Conservation (phyloP, 2,888 invertebrate genomes). For the Trachelus stipa region DNA sequence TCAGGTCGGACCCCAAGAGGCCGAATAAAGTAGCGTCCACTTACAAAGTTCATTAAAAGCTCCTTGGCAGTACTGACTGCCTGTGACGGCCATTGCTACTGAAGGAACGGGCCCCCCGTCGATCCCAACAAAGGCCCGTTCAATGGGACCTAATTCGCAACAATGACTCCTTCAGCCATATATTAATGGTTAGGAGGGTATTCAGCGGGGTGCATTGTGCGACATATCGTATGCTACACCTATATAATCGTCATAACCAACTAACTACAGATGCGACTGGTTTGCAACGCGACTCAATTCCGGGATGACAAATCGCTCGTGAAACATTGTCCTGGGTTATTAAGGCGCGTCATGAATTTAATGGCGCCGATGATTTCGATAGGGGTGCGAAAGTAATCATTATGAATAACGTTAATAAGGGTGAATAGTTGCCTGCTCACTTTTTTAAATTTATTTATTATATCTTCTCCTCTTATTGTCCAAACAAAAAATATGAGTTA, state of each 20-base stretch:
- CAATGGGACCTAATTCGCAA: slow-evolving; percentile 62
- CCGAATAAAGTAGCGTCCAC: slow-evolving; percentile 10
- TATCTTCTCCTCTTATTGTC: too few species aligned
- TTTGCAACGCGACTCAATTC: slow-evolving; percentile 53
- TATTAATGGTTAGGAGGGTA: slow-evolving; percentile 56
- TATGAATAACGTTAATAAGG: slow-evolving; percentile 40
- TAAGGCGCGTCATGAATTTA: slow-evolving; percentile 55
- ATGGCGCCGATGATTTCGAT: slow-evolving; percentile 54
- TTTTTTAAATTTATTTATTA: slow-evolving; percentile 5
- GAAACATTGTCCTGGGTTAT: slow-evolving; percentile 50
- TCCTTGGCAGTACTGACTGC: background rate
- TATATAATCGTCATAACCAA: slow-evolving; percentile 14
- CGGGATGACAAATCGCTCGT: slow-evolving; percentile 54
- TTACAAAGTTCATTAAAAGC: slow-evolving; percentile 10
- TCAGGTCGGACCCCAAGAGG: too few species aligned
- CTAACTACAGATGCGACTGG: slow-evolving; percentile 1
- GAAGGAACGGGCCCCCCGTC: slow-evolving; percentile 37
- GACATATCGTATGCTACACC: slow-evolving; percentile 19
- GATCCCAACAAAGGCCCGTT: slow-evolving; percentile 53
- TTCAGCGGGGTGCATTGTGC: slow-evolving; percentile 28
- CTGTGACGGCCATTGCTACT: slow-evolving; percentile 1
- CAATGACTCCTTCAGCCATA: slow-evolving; percentile 56
- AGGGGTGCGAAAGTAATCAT: slow-evolving; percentile 49
- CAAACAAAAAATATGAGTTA: too few species aligned
- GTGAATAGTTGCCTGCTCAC: slow-evolving; percentile 13